phyloP scores from a whole-genome alignment of 2,888 invertebrate species.

The Eristalis intricaria region DNA sequence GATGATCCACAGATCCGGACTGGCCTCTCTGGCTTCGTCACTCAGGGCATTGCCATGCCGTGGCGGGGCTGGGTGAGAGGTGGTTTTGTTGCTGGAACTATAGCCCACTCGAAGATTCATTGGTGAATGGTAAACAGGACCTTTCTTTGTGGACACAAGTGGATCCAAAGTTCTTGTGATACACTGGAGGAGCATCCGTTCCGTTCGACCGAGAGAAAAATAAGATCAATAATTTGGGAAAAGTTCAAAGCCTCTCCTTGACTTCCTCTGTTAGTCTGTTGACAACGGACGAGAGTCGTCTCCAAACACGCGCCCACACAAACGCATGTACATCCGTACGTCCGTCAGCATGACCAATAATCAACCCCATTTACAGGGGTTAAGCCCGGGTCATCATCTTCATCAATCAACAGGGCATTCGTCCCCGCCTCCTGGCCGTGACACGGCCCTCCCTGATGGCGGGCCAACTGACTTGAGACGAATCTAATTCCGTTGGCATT shows the following conservation, averaged over 20 bases:
- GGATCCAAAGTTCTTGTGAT: constrained; percentile 48
- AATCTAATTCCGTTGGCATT: constrained; percentile 66
- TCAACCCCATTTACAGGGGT: constrained; percentile 61
- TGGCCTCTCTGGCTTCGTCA: constrained; percentile 16
- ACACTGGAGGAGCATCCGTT: constrained; percentile 27
- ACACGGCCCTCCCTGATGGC: background rate
- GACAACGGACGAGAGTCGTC: constrained; percentile 22
- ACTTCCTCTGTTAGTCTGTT: background rate
- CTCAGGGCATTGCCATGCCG: background rate
- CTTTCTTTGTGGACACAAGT: constrained; percentile 69
- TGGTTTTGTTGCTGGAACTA: constrained; percentile 22
- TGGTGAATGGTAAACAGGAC: constrained; percentile 60
- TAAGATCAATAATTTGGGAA: constrained; percentile 62
- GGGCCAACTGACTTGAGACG: constrained; percentile 52
- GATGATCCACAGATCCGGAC: constrained; percentile 23
- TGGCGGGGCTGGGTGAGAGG: background rate
- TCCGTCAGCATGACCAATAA: constrained; percentile 39
- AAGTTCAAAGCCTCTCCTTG: constrained; percentile 50
- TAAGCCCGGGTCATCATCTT: constrained; percentile 60
- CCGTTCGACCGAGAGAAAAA: constrained; percentile 36
- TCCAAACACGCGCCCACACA: constrained; percentile 11
- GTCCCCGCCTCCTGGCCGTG: background rate
- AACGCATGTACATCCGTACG: background rate
- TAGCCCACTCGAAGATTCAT: constrained; percentile 51
- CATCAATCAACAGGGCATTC: constrained; percentile 64